Evolutionary conservation across 2,113 vertebrate genomes (phyloP), one percentile per base, ranked within the genome.

Genomic region (Cephalophus harveyi): DNA sequence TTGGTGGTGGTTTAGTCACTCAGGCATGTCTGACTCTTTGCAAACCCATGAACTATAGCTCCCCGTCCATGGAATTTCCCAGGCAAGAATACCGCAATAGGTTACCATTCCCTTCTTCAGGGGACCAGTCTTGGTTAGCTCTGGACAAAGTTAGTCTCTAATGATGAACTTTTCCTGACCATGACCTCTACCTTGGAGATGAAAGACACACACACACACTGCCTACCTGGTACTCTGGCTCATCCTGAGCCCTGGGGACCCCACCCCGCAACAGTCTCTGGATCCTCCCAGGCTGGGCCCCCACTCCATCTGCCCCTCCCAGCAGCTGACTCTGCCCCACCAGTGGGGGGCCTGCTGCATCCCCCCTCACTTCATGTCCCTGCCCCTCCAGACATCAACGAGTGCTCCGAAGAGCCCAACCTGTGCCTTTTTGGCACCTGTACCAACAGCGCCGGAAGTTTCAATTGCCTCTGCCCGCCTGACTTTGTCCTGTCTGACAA

Each of bases 401-500:
- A 99, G 97, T 99, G 99, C 33, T 99, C 99, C 1, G 99, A 99
- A 96, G 99, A 99, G 89, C 98, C 99, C 87, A 99, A 99, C 98
- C 99, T 99, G 96, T 99, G 99, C 96, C 99, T 99, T 40, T 99
- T 99, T 1, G 99, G 99, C 48, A 99, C 99, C 10, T 99, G 99
- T 97, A 99, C 99, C 97, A 99, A 99, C 97, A 99, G 99, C 10
- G 99, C 99, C 0, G 99, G 99, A 86, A 99, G 99, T 98, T 99
- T 99, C 98, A 99, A 99, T 98, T 99, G 99, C 71, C 98, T 99
- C 76, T 99, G 99, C 57, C 99, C 99, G 0, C 98, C 99, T 0
- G 99, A 99, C 28, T 99, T 99, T 0, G 98, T 99, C 12, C 99
- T 99, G 4, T 99, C 99, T 0, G 99, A 99, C 85, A 99, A 99